Evolutionary conservation across 1,140 invertebrate species (phyloP), one percentile per base, ranked within the genome.

Genomic region (Penaeus vannamei): DNA sequence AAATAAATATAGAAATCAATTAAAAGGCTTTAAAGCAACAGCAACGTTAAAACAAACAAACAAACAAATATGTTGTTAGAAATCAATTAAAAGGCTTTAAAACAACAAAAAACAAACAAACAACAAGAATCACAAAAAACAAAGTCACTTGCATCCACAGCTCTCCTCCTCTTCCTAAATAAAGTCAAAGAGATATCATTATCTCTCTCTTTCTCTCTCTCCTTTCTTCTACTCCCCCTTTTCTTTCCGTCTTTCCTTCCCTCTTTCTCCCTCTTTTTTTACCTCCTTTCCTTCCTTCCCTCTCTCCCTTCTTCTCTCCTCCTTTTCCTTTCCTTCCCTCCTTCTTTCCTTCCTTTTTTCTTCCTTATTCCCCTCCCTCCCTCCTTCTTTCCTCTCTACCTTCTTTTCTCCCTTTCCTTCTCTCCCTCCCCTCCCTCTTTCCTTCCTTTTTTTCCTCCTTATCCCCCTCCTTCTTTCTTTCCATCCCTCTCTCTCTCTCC

Each of bases 171-270:
- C n/a, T n/a, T n/a, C n/a, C n/a, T n/a, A n/a, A n/a, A n/a, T n/a
- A n/a, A n/a, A n/a, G n/a, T n/a, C n/a, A n/a, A n/a, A n/a, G n/a
- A n/a, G n/a, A n/a, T n/a, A n/a, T n/a, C n/a, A n/a, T n/a, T n/a
- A n/a, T n/a, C n/a, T n/a, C n/a, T n/a, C n/a, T n/a, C n/a, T n/a
- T 46, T 46, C 12, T 14, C 14, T 72, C 14, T 2, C 12, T 2
- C n/a, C n/a, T 32, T 72, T 2, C 23, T 32, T n/a, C 17, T 19
- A 12, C n/a, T n/a, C 19, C 69, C 26, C 69, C 26, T n/a, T 72
- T n/a, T 72, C 69, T 72, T n/a, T 72, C 69, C 26, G 20, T 72
- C 69, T 72, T n/a, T 72, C 69, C 26, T n/a, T 72, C 69, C 26
- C 79, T 80, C 79, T 59, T n/a, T 42, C n/a, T 59, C 53, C n/a